Conservation (phyloP, 2,888 invertebrate genomes). For the Phortica magna region DNA sequence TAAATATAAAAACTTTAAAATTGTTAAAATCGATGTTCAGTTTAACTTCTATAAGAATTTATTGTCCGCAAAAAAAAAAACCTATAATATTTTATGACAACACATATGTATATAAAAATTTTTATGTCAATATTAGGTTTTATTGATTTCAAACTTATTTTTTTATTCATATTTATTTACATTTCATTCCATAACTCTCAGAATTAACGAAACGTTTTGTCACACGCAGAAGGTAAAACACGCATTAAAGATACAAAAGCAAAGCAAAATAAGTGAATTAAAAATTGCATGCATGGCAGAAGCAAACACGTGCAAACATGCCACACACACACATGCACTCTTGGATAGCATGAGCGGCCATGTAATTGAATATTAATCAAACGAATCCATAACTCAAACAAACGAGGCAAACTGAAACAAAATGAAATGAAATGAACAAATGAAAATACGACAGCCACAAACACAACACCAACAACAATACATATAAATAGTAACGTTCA, state of each 20-base stretch:
- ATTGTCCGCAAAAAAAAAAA: neutral
- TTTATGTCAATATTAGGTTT: neutral
- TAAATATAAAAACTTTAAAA: no score
- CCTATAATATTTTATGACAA: neutral
- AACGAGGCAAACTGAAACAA: constrained; percentile 1
- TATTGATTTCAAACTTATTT: neutral
- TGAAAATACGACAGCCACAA: neutral
- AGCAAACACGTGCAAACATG: neutral
- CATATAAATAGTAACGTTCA: neutral
- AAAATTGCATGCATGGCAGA: constrained; percentile 8
- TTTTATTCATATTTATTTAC: neutral
- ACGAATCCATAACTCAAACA: constrained; percentile 61
- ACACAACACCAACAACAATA: neutral
- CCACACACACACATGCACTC: neutral
- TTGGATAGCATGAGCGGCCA: constrained; percentile 26
- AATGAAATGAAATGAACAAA: neutral
- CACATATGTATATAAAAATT: no score
- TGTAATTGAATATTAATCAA: constrained; percentile 70
- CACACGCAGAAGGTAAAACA: no score
- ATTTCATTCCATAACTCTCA: neutral
- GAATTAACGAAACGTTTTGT: neutral
- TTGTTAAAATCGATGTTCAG: no score
- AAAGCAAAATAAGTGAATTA: neutral
- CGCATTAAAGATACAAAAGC: neutral
- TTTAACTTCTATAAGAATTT: no score